phyloP scores from a whole-genome alignment of 2,113 vertebrate genomes.

The Excalfactoria chinensis region DNA sequence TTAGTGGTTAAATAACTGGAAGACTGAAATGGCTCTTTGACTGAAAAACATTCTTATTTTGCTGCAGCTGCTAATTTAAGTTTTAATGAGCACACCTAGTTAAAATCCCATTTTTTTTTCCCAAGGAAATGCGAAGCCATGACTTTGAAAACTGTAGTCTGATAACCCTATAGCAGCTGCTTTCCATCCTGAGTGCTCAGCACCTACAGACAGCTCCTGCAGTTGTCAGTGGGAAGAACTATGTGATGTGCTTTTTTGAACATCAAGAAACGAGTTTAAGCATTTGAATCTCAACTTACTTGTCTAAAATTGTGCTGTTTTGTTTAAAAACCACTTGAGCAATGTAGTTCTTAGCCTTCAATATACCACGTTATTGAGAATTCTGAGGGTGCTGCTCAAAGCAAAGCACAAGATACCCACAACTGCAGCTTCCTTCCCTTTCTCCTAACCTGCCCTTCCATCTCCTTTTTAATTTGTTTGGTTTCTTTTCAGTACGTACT shows the following conservation, averaged over 20 bases:
- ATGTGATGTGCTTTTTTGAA: neutral
- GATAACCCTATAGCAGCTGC: neutral
- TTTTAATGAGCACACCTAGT: conserved; percentile 40
- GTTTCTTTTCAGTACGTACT: neutral
- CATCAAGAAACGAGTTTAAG: conserved; percentile 8
- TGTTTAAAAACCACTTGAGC: conserved; percentile 4
- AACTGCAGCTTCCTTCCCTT: neutral
- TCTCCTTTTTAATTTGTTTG: neutral
- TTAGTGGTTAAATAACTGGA: conserved; percentile 66
- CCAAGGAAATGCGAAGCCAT: conserved; percentile 9
- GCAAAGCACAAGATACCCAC: neutral
- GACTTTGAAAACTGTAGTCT: conserved; percentile 20
- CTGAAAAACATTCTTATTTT: conserved; percentile 52
- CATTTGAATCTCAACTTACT: conserved; percentile 6
- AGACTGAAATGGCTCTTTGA: conserved; percentile 55
- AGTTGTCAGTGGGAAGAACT: conserved; percentile 1
- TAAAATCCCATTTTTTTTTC: conserved; percentile 27
- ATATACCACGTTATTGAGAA: neutral
- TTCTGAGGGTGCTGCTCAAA: conserved; percentile 5
- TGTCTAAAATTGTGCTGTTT: conserved; percentile 25
- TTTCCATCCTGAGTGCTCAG: neutral
- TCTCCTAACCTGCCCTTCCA: neutral
- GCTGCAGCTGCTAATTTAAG: conserved; percentile 63
- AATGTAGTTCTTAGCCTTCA: neutral
- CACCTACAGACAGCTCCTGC: neutral